Percentiles rank a stretch among this genome's conserved stretches.
Conservation (phyloP, 2,113 vertebrate species). For the Oceanites oceanicus region DNA sequence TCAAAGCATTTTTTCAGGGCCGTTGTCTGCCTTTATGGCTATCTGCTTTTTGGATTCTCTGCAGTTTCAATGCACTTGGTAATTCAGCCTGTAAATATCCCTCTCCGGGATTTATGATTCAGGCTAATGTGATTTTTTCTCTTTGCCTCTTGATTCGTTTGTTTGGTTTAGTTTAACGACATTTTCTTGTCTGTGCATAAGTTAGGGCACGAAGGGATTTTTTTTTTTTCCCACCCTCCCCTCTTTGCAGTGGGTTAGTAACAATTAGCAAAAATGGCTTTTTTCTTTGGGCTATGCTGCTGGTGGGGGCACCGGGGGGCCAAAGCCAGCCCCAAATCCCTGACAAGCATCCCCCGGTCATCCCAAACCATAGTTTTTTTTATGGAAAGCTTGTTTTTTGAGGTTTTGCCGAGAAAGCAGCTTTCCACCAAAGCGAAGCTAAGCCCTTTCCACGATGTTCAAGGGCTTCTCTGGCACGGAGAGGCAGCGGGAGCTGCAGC, state of each 20-base stretch:
- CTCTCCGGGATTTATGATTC: conserved; percentile 11
- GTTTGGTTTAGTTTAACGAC: conserved; percentile 1
- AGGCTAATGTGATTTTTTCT: background rate
- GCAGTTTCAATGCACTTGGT: conserved; percentile 25
- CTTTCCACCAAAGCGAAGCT: background rate
- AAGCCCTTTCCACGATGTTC: background rate
- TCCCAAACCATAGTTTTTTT: background rate
- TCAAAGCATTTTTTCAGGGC: conserved; percentile 55
- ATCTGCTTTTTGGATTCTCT: background rate
- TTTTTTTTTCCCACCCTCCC: no score
- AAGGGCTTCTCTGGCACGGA: background rate
- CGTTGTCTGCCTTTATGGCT: conserved; percentile 37
- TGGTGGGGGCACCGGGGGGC: accelerated
- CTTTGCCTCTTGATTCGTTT: conserved; percentile 9
- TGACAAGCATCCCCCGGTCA: background rate
- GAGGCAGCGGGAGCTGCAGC: background rate
- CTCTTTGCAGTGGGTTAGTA: background rate
- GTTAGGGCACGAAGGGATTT: background rate
- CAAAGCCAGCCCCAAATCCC: background rate
- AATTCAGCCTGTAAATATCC: conserved; percentile 28
- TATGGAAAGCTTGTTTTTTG: background rate
- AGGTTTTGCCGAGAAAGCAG: background rate
- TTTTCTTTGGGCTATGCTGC: accelerated
- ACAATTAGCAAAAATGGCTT: background rate
- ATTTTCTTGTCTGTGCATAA: conserved; percentile 2